Evolutionary conservation across 2,113 vertebrate species (phyloP).

Genomic region (Brachypteracias leptosomus): DNA sequence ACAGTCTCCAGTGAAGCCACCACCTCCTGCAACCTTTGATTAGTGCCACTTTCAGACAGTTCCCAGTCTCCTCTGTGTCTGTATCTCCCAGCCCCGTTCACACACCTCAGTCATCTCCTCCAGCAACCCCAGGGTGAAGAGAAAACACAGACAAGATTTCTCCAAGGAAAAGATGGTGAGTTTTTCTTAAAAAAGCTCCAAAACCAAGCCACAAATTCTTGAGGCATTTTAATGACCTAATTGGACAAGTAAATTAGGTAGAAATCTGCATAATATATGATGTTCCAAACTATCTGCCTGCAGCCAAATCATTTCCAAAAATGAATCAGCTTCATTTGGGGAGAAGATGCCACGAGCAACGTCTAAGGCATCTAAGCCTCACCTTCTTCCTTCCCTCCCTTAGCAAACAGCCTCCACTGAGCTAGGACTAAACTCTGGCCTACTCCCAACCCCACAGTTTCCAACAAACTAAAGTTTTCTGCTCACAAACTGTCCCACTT

Average conservation of each 20-base stretch:
- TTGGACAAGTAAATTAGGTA: neutral
- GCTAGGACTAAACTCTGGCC: neutral
- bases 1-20: neutral
- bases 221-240: neutral
- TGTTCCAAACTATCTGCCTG: slow-evolving; percentile 22
- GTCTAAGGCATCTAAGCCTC: neutral
- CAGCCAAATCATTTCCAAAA: slow-evolving; percentile 11
- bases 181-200: neutral
- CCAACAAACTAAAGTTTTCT: neutral
- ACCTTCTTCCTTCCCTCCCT: neutral
- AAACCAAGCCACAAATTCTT: neutral
- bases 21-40: neutral
- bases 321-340: neutral
- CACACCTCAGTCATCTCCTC: neutral
- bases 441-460: neutral
- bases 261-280: slow-evolving; percentile 16
- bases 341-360: neutral
- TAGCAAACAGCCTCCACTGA: neutral
- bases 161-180: neutral
- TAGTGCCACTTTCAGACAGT: neutral
- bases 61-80: neutral
- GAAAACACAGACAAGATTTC: fast-evolving
- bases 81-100: neutral
- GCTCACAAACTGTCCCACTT: neutral
- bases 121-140: neutral